These are phyloP conservation scores for Epicampocera succincta DNA, from an alignment of 2,888 invertebrate genomes.

Conservation along the genomic window DNA sequence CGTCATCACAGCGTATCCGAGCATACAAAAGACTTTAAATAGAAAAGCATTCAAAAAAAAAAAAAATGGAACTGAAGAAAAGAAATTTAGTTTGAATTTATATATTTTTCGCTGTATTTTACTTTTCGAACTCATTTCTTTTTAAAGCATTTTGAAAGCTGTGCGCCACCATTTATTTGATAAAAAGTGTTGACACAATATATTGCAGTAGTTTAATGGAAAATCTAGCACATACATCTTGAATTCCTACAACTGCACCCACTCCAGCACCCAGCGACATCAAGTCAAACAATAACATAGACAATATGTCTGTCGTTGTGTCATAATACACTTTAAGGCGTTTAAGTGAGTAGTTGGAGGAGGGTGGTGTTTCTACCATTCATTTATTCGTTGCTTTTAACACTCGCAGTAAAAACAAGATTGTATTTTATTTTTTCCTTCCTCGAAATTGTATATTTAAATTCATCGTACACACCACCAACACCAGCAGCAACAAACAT, in stretches of 20 bases:
- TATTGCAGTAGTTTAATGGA: conserved; percentile 65
- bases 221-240: conserved; percentile 42
- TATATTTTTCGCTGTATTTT: conserved; percentile 7
- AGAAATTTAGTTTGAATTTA: conserved; percentile 45
- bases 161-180: conserved; percentile 62
- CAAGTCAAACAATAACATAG: conserved; percentile 48
- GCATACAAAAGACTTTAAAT: conserved; percentile 42
- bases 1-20: conserved; percentile 40
- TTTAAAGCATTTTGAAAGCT: conserved; percentile 30
- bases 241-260: not conserved
- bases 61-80: conserved; percentile 21
- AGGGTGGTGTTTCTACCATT: conserved; percentile 8
- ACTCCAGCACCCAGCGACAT: not conserved
- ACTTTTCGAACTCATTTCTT: conserved; percentile 17
- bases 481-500: no score
- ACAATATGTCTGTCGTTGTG: conserved; percentile 28
- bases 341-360: not conserved
- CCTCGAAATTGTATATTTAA: not conserved
- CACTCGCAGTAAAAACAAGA: not conserved
- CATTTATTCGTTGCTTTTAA: conserved; percentile 19
- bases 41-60: not conserved
- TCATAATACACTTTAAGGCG: not conserved
- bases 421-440: not conserved
- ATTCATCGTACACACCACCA: conserved; percentile 37
- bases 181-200: conserved; percentile 69